These are phyloP conservation scores for Cataglyphis hispanica DNA, from an alignment of 1,140 invertebrate species.

Conservation along the genomic window DNA sequence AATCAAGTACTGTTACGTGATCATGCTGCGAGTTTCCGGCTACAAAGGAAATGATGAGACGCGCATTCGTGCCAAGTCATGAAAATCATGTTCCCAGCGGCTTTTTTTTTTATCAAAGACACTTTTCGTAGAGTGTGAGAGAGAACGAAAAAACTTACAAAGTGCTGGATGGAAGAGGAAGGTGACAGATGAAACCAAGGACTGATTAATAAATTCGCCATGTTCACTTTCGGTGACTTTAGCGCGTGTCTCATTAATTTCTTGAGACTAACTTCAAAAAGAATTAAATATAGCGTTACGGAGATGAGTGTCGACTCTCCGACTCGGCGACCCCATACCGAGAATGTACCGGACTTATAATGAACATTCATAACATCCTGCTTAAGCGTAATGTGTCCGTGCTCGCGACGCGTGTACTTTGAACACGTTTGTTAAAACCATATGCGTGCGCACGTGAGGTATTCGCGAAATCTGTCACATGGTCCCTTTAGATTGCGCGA, in stretches of 20 bases:
- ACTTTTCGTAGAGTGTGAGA: too few relatives aligned
- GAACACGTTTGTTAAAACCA: conserved; percentile 9
- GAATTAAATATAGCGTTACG: conserved; percentile 81
- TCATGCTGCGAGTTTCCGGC: conserved; percentile 4
- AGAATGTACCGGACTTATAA: conserved; percentile 77
- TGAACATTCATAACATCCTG: conserved; percentile 79
- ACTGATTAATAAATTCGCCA: conserved; percentile 78
- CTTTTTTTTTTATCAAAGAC: conserved; percentile 39
- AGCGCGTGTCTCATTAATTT: conserved; percentile 82
- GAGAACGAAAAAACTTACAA: neutral
- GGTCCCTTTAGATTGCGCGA: conserved; percentile 11
- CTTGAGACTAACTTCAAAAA: conserved; percentile 79
- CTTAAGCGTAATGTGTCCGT: conserved; percentile 74
- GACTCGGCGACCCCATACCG: conserved; percentile 78
- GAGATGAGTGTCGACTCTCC: conserved; percentile 81
- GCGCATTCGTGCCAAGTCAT: too few relatives aligned
- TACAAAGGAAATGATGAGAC: conserved; percentile 4
- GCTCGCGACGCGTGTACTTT: conserved; percentile 38
- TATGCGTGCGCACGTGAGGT: neutral
- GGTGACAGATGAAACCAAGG: conserved; percentile 39
- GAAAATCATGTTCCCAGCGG: conserved; percentile 36
- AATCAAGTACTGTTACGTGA: neutral
- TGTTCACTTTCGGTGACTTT: conserved; percentile 78
- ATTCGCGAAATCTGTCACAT: conserved; percentile 15
- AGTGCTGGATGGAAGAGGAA: neutral